These are phyloP conservation scores for Eristalis arbustorum DNA, from an alignment of 2,888 invertebrate genomes.

Conservation along the genomic window DNA sequence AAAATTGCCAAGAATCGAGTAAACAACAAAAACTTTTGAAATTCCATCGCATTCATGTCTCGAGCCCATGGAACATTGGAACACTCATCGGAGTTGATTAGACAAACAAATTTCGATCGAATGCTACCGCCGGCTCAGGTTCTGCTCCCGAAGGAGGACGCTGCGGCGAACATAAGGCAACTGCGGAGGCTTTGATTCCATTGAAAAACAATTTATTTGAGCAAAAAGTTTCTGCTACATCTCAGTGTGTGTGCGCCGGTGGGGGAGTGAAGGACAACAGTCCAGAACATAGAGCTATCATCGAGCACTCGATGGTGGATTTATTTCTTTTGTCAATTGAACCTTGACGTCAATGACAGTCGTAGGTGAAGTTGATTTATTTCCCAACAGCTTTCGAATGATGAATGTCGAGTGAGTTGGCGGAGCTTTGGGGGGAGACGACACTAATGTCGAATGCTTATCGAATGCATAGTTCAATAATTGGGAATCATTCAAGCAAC, in stretches of 20 bases:
- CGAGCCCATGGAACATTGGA: background rate
- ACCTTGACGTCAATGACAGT: background rate
- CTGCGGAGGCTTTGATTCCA: background rate
- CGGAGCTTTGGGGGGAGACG: background rate
- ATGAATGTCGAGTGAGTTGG: background rate
- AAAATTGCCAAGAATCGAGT: background rate
- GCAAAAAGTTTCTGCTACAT: background rate
- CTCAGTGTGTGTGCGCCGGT: background rate
- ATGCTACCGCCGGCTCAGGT: background rate
- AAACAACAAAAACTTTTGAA: background rate
- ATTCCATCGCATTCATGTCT: background rate
- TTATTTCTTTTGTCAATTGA: background rate
- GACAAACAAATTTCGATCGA: background rate
- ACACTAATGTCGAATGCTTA: too few relatives aligned
- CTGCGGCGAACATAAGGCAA: background rate
- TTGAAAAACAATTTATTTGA: background rate
- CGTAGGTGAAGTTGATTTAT: background rate
- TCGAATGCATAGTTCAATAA: background rate
- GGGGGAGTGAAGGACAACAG: background rate
- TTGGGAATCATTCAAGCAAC: background rate
- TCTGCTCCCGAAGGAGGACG: background rate
- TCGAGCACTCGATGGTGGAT: background rate
- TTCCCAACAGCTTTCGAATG: background rate
- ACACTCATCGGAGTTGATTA: background rate
- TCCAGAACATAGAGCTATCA: background rate